These are phyloP conservation scores for Platerodrilus igneus DNA, from an alignment of 2,888 invertebrate genomes.

Conservation along the genomic window DNA sequence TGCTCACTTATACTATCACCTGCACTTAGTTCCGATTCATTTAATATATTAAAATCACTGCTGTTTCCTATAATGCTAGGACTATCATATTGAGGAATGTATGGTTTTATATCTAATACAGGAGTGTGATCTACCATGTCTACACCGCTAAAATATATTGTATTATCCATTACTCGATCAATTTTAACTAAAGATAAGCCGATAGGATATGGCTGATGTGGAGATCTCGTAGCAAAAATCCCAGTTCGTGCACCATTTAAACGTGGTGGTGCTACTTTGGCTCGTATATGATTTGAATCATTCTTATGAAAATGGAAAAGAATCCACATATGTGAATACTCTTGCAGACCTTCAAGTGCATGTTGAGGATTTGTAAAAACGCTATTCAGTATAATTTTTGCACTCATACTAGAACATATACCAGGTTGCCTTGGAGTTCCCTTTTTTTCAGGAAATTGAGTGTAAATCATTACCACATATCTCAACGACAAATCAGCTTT, in stretches of 20 bases:
- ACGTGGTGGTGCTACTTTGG: conserved; percentile 87
- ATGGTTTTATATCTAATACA: conserved; percentile 89
- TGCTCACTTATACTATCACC: too few species aligned
- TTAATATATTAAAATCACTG: too few species aligned
- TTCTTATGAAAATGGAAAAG: conserved; percentile 86
- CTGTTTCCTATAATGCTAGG: too few species aligned
- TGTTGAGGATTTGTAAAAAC: conserved; percentile 87
- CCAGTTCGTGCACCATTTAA: conserved; percentile 79
- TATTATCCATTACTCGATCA: conserved; percentile 68
- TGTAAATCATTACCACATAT: conserved; percentile 75
- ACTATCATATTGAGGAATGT: conserved; percentile 86
- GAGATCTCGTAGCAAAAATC: conserved; percentile 85
- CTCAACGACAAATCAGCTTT: conserved; percentile 45
- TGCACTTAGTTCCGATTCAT: too few species aligned
- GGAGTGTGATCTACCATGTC: conserved; percentile 85
- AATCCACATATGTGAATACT: conserved; percentile 74
- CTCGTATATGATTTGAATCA: conserved; percentile 66
- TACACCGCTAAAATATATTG: conserved; percentile 68
- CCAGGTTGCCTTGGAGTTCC: conserved; percentile 87
- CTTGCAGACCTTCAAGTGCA: conserved; percentile 76
- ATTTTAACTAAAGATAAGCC: conserved; percentile 87
- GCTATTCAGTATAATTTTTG: conserved; percentile 67
- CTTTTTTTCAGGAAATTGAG: conserved; percentile 79
- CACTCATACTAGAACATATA: conserved; percentile 67
- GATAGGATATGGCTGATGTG: conserved; percentile 86